Base-by-base conservation (phyloP, 1,140 invertebrate genomes). In the Heliconius nattereri region DNA sequence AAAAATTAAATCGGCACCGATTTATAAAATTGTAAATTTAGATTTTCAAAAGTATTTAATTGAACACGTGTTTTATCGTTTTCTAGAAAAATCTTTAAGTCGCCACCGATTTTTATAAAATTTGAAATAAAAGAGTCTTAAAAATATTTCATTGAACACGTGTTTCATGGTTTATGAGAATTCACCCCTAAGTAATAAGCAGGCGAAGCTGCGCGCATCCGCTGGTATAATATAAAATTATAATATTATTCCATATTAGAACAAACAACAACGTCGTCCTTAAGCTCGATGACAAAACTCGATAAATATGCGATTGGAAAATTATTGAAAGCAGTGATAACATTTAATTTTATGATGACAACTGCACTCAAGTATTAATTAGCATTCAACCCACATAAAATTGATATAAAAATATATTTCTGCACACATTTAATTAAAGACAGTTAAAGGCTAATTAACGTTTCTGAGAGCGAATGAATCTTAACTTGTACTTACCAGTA, bases 401-500 rank as follows among this genome's bases (percentile, higher is more conserved):
- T 26, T 6, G 9, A 16, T 29, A 66, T 26, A 29, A 66, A 57
- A 7, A 57, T 57, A 66, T 26, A 13, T 66, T 26, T 26, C 1
- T n/a, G 23, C 7, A 54, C 19, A 60, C 2, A 23, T 60, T 23
- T 60, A 60, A 60, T 60, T n/a, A n/a, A n/a, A n/a, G 3, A 26
- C 9, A 26, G 7, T 60, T 26, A 60, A 60, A 11, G 8, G 9
- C 23, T 60, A 60, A 60, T 23, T 60, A n/a, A 60, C 57, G 57
- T 26, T 60, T 26, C n/a, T 60, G 57, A 23, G 57, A n/a, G 2
- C 9, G n/a, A 23, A 5, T 60, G n/a, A 2, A 2, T 26, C 2
- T 9, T 60, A 23, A 26, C 11, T n/a, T 11, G 57, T 60, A 79
- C 89, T 85, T 84, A 94, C 92, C 91, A 1, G 90, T 92, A n/a